These are phyloP conservation scores for Pachyrhynchus sulphureomaculatus DNA, from an alignment of 1,140 invertebrate species.

Conservation along the genomic window DNA sequence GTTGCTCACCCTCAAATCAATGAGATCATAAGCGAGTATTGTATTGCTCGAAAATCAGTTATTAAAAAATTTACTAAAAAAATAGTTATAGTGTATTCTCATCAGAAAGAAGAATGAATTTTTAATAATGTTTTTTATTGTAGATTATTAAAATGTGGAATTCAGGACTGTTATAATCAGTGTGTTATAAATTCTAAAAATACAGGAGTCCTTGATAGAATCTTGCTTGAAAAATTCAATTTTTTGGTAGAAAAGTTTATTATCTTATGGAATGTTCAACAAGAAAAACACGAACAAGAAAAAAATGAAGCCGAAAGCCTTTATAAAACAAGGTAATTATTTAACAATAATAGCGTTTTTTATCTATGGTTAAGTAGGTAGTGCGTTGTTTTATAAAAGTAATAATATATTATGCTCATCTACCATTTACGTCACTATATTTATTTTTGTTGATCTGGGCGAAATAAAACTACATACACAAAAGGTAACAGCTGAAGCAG, in stretches of 20 bases:
- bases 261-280: conserved; percentile 72
- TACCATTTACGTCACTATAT: too few relatives aligned
- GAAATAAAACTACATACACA: too few relatives aligned
- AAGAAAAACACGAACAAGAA: conserved; percentile 65
- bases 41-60: too few relatives aligned
- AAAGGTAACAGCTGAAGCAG: too few relatives aligned
- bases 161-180: conserved; percentile 65
- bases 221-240: conserved; percentile 56
- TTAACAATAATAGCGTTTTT: neutral
- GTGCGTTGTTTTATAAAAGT: neutral
- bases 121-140: conserved; percentile 44
- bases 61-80: too few relatives aligned
- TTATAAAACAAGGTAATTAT: conserved; percentile 71
- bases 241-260: conserved; percentile 63
- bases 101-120: too few relatives aligned
- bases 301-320: conserved; percentile 76
- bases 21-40: too few relatives aligned
- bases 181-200: conserved; percentile 54
- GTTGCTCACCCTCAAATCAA: too few relatives aligned
- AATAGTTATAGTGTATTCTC: too few relatives aligned
- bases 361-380: neutral
- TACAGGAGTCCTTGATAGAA: conserved; percentile 45
- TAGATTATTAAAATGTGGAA: conserved; percentile 64
- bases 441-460: too few relatives aligned
- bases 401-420: too few relatives aligned